Conservation (phyloP, 2,888 invertebrate species). For the Leptogaster cylindrica region DNA sequence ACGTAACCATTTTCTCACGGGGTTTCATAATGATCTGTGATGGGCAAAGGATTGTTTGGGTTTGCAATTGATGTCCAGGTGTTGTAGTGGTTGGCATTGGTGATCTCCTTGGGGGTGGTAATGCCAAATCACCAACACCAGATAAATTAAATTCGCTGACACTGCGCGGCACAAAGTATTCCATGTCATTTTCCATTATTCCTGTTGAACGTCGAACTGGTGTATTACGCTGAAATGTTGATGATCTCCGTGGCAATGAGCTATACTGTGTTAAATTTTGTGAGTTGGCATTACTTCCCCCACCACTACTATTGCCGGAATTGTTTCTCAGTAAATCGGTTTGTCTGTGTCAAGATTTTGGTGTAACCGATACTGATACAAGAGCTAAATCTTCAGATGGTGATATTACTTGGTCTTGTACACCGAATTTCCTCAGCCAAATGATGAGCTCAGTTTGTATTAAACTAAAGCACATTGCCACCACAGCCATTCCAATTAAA, state of each 20-base stretch:
- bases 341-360: constrained; percentile 67
- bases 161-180: constrained; percentile 84
- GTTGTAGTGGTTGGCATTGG: constrained; percentile 55
- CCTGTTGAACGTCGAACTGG: constrained; percentile 70
- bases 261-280: constrained; percentile 64
- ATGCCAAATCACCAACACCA: constrained; percentile 67
- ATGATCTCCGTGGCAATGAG: constrained; percentile 65
- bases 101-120: constrained; percentile 63
- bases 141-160: constrained; percentile 82
- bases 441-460: constrained; percentile 77
- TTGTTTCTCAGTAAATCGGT: constrained; percentile 59
- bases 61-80: constrained; percentile 55
- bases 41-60: constrained; percentile 53
- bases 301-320: constrained; percentile 58
- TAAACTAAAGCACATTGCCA: constrained; percentile 87
- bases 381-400: constrained; percentile 64
- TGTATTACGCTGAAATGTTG: constrained; percentile 69
- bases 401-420: constrained; percentile 60
- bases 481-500: constrained; percentile 81
- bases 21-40: constrained; percentile 63
- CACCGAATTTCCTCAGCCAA: constrained; percentile 62
- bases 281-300: constrained; percentile 60
- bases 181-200: constrained; percentile 70
- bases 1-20: constrained; percentile 80
- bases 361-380: constrained; percentile 65